Evolutionary conservation across 2,888 invertebrate species (phyloP), one percentile per base, ranked within the genome.

Genomic region (Tenthredo mesomela): DNA sequence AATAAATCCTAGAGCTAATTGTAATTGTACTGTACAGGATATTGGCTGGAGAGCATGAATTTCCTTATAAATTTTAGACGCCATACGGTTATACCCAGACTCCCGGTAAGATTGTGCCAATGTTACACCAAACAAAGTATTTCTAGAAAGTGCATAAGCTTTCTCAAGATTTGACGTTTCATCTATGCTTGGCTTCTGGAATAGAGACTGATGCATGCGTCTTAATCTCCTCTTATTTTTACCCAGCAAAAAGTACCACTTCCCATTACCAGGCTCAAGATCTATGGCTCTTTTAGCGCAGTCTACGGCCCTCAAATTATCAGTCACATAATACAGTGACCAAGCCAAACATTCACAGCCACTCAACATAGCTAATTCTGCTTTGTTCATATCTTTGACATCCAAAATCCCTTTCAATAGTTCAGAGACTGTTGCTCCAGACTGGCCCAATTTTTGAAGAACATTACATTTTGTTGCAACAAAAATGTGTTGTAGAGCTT

Each of bases 171-270:
- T 40, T 12, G 15, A 15, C 2, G 6, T 58, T 80, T 80, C 80
- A 10, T 80, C 21, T 61, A 7, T 0, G 33, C 61, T 33, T 33
- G 61, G 80, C 0, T 2, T 18, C 29, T n/a, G 18, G n/a, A 1
- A 9, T 15, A 58, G 3, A 2, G 12, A n/a, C 58, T 37, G 2
- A 21, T 61, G 7, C 61, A n/a, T 80, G 37, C 40, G 9, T 40
- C 80, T 58, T 15, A 12, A 21, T 29, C 10, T 80, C 6, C 80
- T 33, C 40, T 5, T 9, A 37, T 21, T 21, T 61, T 21, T 80
- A 6, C 80, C 80, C 33, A 80, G 9, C 21, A 80, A 43, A 61
- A 61, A 80, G 9, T 80, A 21, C 80, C 80, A 80, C 37, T 80
- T 80, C 2, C 80, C 80, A 61, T 80, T 80, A 61, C 18, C 33